Conservation (phyloP, 2,113 vertebrate species). For the Merops nubicus region DNA sequence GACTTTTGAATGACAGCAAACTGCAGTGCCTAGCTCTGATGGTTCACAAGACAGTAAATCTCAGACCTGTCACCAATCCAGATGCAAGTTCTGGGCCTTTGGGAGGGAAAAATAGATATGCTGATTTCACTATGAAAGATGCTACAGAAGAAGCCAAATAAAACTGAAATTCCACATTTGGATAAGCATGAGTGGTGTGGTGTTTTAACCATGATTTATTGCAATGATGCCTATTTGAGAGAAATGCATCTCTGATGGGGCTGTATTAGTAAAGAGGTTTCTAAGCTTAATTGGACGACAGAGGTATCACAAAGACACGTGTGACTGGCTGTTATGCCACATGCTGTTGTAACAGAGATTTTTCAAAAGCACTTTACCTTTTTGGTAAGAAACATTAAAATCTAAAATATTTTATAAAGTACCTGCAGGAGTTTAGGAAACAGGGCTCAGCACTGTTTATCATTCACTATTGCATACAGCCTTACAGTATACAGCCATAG, state of each 20-base stretch:
- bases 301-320: not conserved
- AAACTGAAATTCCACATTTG: not conserved
- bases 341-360: not conserved
- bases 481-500: not conserved
- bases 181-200: not conserved
- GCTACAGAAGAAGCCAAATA: not conserved
- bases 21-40: not conserved
- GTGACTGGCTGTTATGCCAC: not conserved
- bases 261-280: not conserved
- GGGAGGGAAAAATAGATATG: not conserved
- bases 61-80: not conserved
- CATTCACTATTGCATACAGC: not conserved
- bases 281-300: not conserved
- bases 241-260: not conserved
- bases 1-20: not conserved
- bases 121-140: not conserved
- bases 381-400: not conserved
- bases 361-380: not conserved
- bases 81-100: not conserved
- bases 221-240: not conserved
- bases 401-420: not conserved
- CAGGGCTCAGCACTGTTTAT: not conserved
- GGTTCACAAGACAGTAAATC: not conserved
- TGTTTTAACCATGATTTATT: not conserved
- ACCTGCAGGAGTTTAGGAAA: not conserved